These are phyloP conservation scores for Setophaga petechia DNA, from an alignment of 2,113 vertebrate species.

Conservation along the genomic window DNA sequence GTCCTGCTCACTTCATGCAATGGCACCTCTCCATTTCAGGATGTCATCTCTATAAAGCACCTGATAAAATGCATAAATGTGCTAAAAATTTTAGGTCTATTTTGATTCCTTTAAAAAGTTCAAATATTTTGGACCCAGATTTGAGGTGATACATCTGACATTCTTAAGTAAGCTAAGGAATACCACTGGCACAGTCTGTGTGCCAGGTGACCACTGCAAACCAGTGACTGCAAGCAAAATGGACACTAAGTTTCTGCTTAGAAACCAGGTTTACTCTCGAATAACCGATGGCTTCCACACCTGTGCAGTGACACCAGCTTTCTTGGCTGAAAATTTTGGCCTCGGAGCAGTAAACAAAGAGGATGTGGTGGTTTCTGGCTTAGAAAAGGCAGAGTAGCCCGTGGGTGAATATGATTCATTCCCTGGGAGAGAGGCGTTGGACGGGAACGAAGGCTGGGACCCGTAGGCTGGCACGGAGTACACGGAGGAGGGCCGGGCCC, in stretches of 20 bases:
- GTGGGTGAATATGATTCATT: constrained; percentile 71
- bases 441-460: constrained; percentile 79
- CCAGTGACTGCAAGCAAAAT: constrained; percentile 59
- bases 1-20: constrained; percentile 63
- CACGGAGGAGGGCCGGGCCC: constrained; percentile 64
- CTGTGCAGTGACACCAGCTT: constrained; percentile 85
- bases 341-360: constrained; percentile 80
- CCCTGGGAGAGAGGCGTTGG: constrained; percentile 62
- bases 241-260: constrained; percentile 64
- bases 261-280: constrained; percentile 76
- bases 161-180: constrained; percentile 61
- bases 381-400: constrained; percentile 77
- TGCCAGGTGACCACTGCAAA: constrained; percentile 69
- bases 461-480: constrained; percentile 78
- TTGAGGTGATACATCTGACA: constrained; percentile 63
- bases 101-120: constrained; percentile 50
- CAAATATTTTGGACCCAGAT: constrained; percentile 75
- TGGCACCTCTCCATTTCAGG: constrained; percentile 15
- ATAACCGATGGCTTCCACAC: constrained; percentile 91
- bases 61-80: neutral
- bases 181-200: constrained; percentile 10
- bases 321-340: constrained; percentile 96
- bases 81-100: constrained; percentile 42
- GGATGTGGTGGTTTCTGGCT: constrained; percentile 76
- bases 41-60: neutral